A percentile compares a stretch with the other conserved stretches of the same genome.
Evolutionary conservation across 2,888 invertebrate genomes (phyloP).

Genomic region (Drosophila maculinotata): DNA sequence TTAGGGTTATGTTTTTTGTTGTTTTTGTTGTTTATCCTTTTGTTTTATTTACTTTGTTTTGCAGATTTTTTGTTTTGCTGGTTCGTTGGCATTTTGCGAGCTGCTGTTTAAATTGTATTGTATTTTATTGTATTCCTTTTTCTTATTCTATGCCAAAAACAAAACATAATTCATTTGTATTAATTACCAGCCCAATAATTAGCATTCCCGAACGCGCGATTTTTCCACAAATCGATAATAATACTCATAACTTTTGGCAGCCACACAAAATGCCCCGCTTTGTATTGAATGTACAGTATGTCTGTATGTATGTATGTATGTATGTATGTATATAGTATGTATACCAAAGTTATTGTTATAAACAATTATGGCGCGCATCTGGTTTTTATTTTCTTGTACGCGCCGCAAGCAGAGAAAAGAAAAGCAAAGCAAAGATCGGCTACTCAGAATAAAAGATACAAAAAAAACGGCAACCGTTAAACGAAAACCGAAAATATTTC

Average conservation of each 20-base stretch:
- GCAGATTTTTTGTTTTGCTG: constrained; percentile 6
- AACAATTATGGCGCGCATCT: constrained; percentile 71
- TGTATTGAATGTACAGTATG: too few relatives aligned
- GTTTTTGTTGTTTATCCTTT: constrained; percentile 5
- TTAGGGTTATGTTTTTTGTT: constrained; percentile 6
- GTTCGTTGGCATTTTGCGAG: constrained; percentile 62
- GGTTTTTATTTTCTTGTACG: constrained; percentile 27
- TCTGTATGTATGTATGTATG: too few relatives aligned
- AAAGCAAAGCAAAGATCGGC: constrained; percentile 11
- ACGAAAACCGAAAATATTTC: constrained; percentile 31
- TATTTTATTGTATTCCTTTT: too few relatives aligned
- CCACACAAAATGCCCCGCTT: constrained; percentile 4
- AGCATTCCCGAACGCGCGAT: constrained; percentile 41
- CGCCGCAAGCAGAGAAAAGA: background rate
- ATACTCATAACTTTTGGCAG: constrained; percentile 28
- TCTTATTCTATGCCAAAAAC: constrained; percentile 18
- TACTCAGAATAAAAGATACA: background rate
- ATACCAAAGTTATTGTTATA: constrained; percentile 55
- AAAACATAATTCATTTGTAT: constrained; percentile 53
- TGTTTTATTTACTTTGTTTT: constrained; percentile 42
- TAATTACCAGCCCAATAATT: constrained; percentile 53
- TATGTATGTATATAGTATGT: constrained; percentile 7
- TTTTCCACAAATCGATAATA: constrained; percentile 51
- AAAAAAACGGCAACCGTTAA: constrained; percentile 55
- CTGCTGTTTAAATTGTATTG: constrained; percentile 25